These are phyloP conservation scores for Columba janthina DNA, from an alignment of 2,113 vertebrate genomes.

Conservation along the genomic window DNA sequence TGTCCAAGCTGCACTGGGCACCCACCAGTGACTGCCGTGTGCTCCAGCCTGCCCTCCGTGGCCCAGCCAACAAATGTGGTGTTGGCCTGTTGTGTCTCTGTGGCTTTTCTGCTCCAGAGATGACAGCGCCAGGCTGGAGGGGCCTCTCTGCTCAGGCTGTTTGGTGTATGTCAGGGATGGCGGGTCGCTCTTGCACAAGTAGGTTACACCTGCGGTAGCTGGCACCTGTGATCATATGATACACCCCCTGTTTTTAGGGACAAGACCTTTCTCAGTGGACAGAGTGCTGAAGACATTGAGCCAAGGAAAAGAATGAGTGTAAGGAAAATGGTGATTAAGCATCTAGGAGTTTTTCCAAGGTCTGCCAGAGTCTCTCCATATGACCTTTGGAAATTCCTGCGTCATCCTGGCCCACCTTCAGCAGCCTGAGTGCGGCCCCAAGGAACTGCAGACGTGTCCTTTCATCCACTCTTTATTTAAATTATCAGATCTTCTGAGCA, in stretches of 20 bases:
- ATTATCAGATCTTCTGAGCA: neutral
- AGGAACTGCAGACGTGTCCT: neutral
- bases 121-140: neutral
- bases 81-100: neutral
- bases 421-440: neutral
- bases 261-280: neutral
- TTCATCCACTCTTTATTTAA: conserved; percentile 1
- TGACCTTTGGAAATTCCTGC: neutral
- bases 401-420: conserved; percentile 2
- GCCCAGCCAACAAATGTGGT: neutral
- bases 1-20: no score
- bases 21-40: neutral
- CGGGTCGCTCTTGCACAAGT: conserved; percentile 4
- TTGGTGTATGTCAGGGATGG: neutral
- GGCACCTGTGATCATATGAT: neutral
- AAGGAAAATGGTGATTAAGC: neutral
- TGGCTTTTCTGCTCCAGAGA: neutral
- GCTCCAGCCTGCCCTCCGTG: neutral
- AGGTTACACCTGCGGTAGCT: conserved; percentile 20
- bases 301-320: neutral
- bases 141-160: neutral
- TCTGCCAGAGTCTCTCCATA: neutral
- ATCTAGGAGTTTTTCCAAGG: neutral
- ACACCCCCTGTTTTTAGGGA: rapidly evolving
- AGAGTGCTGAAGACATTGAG: neutral